A percentile compares a stretch with the other conserved stretches of the same genome.
Evolutionary conservation across 2,113 vertebrate genomes (phyloP).

Genomic region (Catagonus wagneri): DNA sequence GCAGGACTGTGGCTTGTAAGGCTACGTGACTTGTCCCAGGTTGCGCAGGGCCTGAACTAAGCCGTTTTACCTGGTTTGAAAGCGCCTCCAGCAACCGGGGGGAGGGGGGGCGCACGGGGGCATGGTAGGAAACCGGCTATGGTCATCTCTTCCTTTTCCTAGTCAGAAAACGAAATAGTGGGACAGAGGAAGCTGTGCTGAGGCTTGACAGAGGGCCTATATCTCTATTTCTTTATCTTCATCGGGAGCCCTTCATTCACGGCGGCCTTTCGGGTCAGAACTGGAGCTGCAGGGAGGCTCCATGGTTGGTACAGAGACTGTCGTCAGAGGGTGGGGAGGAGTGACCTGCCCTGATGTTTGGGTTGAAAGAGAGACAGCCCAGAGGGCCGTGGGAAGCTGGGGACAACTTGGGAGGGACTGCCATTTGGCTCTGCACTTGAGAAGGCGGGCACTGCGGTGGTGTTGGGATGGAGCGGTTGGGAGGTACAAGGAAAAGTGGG

Average conservation of each 20-base stretch:
- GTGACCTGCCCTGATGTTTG: not conserved
- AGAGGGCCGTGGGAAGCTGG: not conserved
- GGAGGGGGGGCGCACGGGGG: not conserved
- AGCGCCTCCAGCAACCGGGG: not conserved
- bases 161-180: not conserved
- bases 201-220: not conserved
- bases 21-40: not conserved
- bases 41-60: not conserved
- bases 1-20: not conserved
- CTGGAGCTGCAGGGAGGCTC: not conserved
- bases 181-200: not conserved
- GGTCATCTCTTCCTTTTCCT: not conserved
- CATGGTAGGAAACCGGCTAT: not conserved
- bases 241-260: not conserved
- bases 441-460: not conserved
- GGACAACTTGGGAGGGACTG: not conserved
- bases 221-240: not conserved
- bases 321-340: not conserved
- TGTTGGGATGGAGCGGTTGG: not conserved
- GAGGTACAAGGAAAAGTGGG: not conserved
- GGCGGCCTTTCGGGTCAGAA: not conserved
- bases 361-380: not conserved
- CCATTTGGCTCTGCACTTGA: not conserved
- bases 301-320: not conserved
- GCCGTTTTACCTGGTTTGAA: not conserved